A percentile compares a stretch with the other conserved stretches of the same genome.
Evolutionary conservation across 2,113 vertebrate species (phyloP).

Genomic region (Circaetus cinerascens): DNA sequence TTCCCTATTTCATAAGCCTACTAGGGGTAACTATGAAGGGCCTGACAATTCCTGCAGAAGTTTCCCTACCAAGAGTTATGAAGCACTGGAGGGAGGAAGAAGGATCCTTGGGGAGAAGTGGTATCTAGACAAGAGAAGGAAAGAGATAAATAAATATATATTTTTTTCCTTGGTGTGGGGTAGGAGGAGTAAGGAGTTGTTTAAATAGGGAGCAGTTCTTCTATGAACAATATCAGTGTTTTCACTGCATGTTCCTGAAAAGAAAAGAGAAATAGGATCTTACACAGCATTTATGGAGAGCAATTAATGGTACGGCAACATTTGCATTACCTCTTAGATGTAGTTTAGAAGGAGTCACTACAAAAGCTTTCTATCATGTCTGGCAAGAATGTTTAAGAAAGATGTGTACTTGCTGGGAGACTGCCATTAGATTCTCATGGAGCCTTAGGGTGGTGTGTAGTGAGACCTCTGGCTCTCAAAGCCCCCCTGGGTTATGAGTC

Average conservation of each 20-base stretch:
- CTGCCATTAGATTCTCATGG: neutral
- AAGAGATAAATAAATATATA: neutral
- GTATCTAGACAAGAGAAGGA: neutral
- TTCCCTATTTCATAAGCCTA: neutral
- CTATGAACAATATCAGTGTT: neutral
- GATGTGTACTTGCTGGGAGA: neutral
- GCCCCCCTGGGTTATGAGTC: neutral
- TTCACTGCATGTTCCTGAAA: neutral
- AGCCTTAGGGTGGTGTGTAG: neutral
- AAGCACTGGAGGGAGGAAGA: neutral
- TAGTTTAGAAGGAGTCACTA: neutral
- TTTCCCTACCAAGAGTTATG: neutral
- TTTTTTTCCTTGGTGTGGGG: fast-evolving
- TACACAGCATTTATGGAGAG: neutral
- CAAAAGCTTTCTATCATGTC: neutral
- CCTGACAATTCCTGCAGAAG: neutral
- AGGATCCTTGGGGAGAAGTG: neutral
- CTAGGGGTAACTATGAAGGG: neutral
- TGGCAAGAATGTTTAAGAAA: neutral
- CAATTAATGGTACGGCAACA: neutral
- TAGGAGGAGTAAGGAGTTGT: neutral
- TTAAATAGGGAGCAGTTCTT: neutral
- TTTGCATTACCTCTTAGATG: neutral
- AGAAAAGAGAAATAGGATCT: neutral
- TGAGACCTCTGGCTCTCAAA: neutral